Evolutionary conservation across 2,113 vertebrate genomes (phyloP).

Genomic region (Numida meleagris): DNA sequence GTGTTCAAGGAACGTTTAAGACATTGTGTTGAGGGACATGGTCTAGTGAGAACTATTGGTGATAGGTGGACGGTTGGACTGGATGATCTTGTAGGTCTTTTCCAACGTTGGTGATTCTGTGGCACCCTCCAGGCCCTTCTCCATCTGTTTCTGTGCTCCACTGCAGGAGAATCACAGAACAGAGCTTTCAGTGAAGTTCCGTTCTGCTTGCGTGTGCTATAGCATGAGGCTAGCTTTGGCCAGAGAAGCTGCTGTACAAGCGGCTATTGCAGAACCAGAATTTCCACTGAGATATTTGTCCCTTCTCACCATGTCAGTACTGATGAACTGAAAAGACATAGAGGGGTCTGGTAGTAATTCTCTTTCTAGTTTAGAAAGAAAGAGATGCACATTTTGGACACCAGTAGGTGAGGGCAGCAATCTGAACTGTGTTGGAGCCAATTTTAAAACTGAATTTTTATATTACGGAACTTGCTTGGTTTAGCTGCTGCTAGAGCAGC

Average conservation of each 20-base stretch:
- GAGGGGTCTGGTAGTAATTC: not conserved
- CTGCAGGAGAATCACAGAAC: not conserved
- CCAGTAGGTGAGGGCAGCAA: not conserved
- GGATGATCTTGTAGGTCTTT: no score
- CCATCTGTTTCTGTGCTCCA: not conserved
- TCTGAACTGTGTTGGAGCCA: not conserved
- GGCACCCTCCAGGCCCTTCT: not conserved
- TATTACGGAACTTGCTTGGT: not conserved
- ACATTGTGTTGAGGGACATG: no score
- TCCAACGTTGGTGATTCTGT: no score
- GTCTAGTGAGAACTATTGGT: no score
- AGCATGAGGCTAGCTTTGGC: not conserved
- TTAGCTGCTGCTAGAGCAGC: not conserved
- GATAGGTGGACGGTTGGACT: no score
- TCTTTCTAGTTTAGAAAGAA: not conserved
- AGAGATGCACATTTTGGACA: not conserved
- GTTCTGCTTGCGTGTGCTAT: not conserved
- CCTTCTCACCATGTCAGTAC: not conserved
- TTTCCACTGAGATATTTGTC: not conserved
- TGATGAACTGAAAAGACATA: not conserved
- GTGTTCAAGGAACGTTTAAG: no score
- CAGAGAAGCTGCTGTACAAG: not conserved
- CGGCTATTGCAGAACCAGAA: not conserved
- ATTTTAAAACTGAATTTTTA: not conserved
- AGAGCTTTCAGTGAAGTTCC: not conserved